Base-by-base conservation (phyloP, 2,888 invertebrate genomes). In the Phasia obesa region DNA sequence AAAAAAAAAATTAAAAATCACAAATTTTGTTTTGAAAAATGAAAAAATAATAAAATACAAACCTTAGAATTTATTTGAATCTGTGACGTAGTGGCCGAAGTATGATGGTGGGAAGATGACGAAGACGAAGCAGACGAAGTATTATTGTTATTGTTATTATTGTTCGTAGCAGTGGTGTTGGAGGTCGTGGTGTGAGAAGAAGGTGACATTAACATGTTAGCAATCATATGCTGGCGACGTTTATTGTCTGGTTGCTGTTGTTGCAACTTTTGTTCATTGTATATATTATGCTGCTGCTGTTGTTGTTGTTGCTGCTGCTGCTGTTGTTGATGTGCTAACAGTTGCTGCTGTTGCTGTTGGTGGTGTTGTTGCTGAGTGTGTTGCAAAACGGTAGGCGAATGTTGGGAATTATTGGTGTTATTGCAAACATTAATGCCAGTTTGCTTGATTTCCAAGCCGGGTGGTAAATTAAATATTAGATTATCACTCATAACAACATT, bases 21-120 rank as follows among this genome's bases (percentile, higher is more conserved):
- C n/a, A n/a, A 85, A 49, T 57, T 75, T 53, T 57, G 35, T 38
- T 42, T 67, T 38, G 65, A 70, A 78, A 84, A 64, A 81, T 81
- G 42, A 86, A 89, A 87, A 85, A 84, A 83, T 88, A 89, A 87
- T 86, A 80, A 88, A 86, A 90, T 90, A 90, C 90, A 90, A 89
- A 90, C 91, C 91, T 91, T 91, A 86, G 88, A 88, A 86, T 89
- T 90, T 87, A 89, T 89, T 90, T 90, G 90, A 91, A 91, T 90
- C 90, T 90, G 90, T 90, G 90, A 91, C 90, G 91, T 87, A 87
- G 89, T 74, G 57, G 85, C 60, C 78, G 84, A 67, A 75, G 85
- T 84, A 75, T 80, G 86, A 69, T 71, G 85, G 74, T 81, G 86
- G 78, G 75, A 87, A 87, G 87, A 84, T 81, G 86, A 84, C 78